Evolutionary conservation across 1,140 invertebrate species (phyloP), one percentile per base, ranked within the genome.

Genomic region (Leguminivora glycinivorella): DNA sequence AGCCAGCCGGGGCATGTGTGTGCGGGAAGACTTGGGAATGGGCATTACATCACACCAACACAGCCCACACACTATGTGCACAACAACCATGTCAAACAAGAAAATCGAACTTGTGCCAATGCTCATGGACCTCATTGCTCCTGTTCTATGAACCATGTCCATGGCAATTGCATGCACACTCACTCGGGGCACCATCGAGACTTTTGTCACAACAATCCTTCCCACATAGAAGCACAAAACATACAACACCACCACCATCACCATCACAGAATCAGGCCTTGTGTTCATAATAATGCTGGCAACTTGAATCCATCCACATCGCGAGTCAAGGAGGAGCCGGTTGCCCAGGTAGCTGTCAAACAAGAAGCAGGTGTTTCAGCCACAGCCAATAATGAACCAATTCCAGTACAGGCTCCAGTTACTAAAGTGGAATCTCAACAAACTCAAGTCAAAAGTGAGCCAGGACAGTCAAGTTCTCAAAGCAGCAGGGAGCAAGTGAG

Each of bases 251-350:
- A 83, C 68, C 79, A 80, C 56, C 80, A 84, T 40, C 74, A 80
- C 70, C 72, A 79, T 56, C 80, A 77, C 10, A 73, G 72, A 72
- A 40, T 71, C 68, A 74, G 74, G 63, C 71, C 56, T 68, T 72
- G 70, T 72, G 19, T 68, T 24, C 68, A 75, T 67, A 63, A 75
- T 72, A 66, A 56, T 9, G 71, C 68, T 34, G 29, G 70, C 74
- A 40, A 58, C 60, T 29, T 38, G 4, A 79, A 79, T 69, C 47
- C 69, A 7, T 67, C 72, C 60, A 19, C 52, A 60, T 67, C 75
- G 66, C 79, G 83, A 56, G 78, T 90, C 17, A 90, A 90, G 77
- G 79, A 82, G 68, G 88, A 90, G 43, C 83, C 85, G 34, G 77
- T 73, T 56, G 0, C n/a, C 70, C 74, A 73, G 24, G 58, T 70